A percentile compares a stretch with the other conserved stretches of the same genome.
phyloP scores from a whole-genome alignment of 92 coral and sea anemone genomes.

The Porites lobata region DNA sequence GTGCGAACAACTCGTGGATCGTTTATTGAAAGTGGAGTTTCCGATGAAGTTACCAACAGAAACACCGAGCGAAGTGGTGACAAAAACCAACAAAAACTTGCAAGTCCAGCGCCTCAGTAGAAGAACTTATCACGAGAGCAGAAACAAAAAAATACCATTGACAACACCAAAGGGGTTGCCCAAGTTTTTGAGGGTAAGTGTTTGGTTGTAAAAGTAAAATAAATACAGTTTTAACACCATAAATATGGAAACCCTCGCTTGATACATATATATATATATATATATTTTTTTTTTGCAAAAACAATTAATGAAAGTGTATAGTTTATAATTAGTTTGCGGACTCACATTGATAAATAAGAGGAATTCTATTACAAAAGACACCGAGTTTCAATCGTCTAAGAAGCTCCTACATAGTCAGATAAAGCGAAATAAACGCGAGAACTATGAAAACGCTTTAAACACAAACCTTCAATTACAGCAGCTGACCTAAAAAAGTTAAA shows the following conservation, averaged over 20 bases:
- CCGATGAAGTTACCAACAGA: background rate
- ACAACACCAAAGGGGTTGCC: constrained; percentile 47
- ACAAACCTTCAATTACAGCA: constrained; percentile 51
- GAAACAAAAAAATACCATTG: constrained; percentile 37
- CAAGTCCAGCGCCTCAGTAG: background rate
- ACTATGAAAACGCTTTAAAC: constrained; percentile 52
- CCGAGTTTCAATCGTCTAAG: constrained; percentile 43
- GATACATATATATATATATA: too few species aligned
- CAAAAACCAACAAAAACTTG: background rate
- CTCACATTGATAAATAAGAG: background rate
- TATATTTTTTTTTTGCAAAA: too few species aligned
- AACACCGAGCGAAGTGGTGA: too few species aligned
- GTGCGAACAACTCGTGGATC: background rate
- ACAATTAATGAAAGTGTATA: too few species aligned
- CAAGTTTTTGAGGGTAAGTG: constrained; percentile 26
- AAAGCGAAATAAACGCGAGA: constrained; percentile 42
- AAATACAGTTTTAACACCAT: too few species aligned
- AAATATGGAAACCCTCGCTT: too few species aligned
- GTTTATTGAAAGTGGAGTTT: background rate
- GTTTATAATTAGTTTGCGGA: too few species aligned
- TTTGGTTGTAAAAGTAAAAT: too few species aligned
- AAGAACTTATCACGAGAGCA: constrained; percentile 30
- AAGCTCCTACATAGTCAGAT: constrained; percentile 44
- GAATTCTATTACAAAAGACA: constrained; percentile 8
- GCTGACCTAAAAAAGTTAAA: constrained; percentile 51